phyloP scores from a whole-genome alignment of 2,888 invertebrate genomes.

The Drosophila barbarae region DNA sequence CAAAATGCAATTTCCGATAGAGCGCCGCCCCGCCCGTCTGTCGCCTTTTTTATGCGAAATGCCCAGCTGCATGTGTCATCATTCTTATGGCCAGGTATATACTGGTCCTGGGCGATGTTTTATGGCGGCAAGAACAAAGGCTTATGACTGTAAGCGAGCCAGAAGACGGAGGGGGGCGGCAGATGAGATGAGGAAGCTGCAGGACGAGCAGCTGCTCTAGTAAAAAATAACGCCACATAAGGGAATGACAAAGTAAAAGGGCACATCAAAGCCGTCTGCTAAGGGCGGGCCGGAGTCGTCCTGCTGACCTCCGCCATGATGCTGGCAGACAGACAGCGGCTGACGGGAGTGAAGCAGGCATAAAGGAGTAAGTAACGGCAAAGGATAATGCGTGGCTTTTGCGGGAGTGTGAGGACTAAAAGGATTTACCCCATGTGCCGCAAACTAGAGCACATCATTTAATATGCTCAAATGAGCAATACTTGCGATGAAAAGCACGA shows the following conservation, averaged over 20 bases:
- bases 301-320: conserved; percentile 21
- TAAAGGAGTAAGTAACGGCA: conserved; percentile 27
- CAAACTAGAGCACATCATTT: conserved; percentile 25
- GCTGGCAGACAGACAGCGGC: conserved; percentile 1
- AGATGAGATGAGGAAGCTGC: background rate
- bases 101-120: conserved; percentile 41
- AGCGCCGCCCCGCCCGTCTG: conserved; percentile 27
- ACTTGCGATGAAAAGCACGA: conserved; percentile 4
- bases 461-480: conserved; percentile 38
- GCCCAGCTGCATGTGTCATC: conserved; percentile 49
- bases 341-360: background rate
- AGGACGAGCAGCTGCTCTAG: conserved; percentile 11
- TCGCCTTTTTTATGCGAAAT: conserved; percentile 26
- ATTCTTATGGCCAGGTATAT: conserved; percentile 23
- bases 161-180: conserved; percentile 1
- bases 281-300: conserved; percentile 1
- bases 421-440: conserved; percentile 30
- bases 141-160: conserved; percentile 41
- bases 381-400: conserved; percentile 42
- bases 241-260: conserved; percentile 43
- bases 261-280: conserved; percentile 45
- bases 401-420: conserved; percentile 33
- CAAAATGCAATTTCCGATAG: conserved; percentile 70
- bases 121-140: conserved; percentile 40
- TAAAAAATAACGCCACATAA: conserved; percentile 27